A percentile compares a stretch with the other conserved stretches of the same genome.
phyloP scores from a whole-genome alignment of 1,140 invertebrate species.

The Drusus annulatus region DNA sequence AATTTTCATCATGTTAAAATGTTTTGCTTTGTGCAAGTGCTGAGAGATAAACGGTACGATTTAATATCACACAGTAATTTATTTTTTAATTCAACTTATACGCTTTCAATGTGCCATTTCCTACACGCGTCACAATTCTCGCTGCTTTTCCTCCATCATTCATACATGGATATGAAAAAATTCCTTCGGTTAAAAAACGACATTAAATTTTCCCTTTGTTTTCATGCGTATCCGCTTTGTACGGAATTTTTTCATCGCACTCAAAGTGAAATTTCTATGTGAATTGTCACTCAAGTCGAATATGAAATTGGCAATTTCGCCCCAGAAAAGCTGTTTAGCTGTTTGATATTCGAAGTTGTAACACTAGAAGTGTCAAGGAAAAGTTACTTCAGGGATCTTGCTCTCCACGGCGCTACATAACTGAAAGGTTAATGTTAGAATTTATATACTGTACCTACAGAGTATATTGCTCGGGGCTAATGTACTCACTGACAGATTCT shows the following conservation, averaged over 20 bases:
- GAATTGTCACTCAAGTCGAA: conserved; percentile 8
- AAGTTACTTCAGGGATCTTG: conserved; percentile 3
- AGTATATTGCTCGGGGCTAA: too few species aligned
- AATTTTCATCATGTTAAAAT: too few species aligned
- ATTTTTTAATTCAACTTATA: too few species aligned
- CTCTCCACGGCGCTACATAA: neutral
- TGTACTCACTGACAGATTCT: too few species aligned
- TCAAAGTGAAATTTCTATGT: conserved; percentile 11
- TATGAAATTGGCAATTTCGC: conserved; percentile 8
- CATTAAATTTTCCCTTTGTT: neutral
- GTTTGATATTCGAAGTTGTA: conserved; percentile 1
- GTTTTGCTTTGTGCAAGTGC: too few species aligned
- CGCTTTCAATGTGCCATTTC: too few species aligned
- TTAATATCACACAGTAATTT: too few species aligned
- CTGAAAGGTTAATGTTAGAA: too few species aligned
- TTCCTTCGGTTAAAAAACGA: neutral
- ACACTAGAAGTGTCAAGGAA: neutral
- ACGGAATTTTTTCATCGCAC: conserved; percentile 1
- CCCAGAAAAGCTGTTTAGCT: neutral
- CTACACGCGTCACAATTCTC: too few species aligned
- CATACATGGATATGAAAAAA: conserved; percentile 9
- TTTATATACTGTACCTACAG: too few species aligned
- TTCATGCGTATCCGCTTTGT: neutral
- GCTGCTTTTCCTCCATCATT: neutral
- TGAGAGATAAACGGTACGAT: too few species aligned